Conservation (phyloP, 2,888 invertebrate genomes). For the Tenthredo distinguenda region DNA sequence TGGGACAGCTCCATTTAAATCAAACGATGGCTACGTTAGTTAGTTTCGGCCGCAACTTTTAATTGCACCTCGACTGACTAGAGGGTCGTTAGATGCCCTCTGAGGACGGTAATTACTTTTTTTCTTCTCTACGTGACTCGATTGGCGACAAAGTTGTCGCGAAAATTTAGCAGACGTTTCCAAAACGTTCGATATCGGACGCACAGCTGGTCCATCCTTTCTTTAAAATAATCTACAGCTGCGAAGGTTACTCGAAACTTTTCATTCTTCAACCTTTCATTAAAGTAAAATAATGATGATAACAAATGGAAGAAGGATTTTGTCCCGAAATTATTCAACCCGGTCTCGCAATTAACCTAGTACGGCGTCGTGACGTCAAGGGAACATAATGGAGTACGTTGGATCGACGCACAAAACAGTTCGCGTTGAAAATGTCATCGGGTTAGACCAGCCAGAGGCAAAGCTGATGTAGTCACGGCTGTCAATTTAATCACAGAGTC, state of each 20-base stretch:
- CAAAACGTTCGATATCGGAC: neutral
- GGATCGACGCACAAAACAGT: conserved; percentile 14
- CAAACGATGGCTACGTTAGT: conserved; percentile 73
- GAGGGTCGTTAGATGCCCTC: conserved; percentile 72
- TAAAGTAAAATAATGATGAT: neutral
- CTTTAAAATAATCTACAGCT: neutral
- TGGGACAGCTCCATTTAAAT: conserved; percentile 71
- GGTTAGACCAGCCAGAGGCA: conserved; percentile 29
- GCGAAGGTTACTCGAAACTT: neutral
- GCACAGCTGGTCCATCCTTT: neutral
- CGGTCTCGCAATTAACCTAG: conserved; percentile 2
- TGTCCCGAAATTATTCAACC: neutral
- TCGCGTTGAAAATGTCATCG: conserved; percentile 38
- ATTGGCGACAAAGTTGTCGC: conserved; percentile 27
- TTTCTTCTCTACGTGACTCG: conserved; percentile 62
- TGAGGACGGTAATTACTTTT: conserved; percentile 61
- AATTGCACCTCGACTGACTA: conserved; percentile 74
- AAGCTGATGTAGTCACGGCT: conserved; percentile 51
- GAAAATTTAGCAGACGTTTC: conserved; percentile 19
- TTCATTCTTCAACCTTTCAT: neutral
- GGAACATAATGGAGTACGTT: neutral
- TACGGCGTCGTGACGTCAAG: neutral
- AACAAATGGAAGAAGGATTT: neutral
- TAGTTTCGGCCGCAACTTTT: conserved; percentile 75
- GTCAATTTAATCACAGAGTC: conserved; percentile 69